phyloP scores from a whole-genome alignment of 1,140 invertebrate genomes.

The Popillia japonica region DNA sequence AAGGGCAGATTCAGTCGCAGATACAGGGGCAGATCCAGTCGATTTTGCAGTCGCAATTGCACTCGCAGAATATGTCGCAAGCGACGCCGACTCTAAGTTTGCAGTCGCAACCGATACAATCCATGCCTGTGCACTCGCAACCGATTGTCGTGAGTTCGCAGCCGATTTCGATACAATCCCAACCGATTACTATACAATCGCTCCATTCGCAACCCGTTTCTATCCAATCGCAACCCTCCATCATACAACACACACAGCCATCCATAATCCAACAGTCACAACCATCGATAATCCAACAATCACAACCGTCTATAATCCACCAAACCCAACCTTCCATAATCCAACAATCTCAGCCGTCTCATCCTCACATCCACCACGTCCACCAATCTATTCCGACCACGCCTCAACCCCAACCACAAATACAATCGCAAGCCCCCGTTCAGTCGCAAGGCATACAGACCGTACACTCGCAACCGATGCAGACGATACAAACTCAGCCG shows the following conservation, averaged over 20 bases:
- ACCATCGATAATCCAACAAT: not conserved
- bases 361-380: not conserved
- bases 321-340: not conserved
- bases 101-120: conserved; percentile 50
- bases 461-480: conserved; percentile 41
- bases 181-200: conserved; percentile 43
- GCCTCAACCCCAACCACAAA: conserved; percentile 24
- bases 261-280: not conserved
- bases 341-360: not conserved
- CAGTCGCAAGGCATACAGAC: conserved; percentile 46
- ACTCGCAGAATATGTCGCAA: conserved; percentile 42
- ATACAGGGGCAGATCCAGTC: conserved; percentile 56
- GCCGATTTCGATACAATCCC: conserved; percentile 45
- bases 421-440: conserved; percentile 38
- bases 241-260: not conserved
- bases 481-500: conserved; percentile 41
- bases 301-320: not conserved
- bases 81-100: not conserved
- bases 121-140: conserved; percentile 20
- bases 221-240: not conserved
- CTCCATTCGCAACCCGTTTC: conserved; percentile 25
- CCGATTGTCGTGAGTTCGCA: conserved; percentile 49
- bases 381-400: conserved; percentile 47
- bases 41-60: conserved; percentile 54
- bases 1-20: conserved; percentile 55